phyloP scores from a whole-genome alignment of 2,888 invertebrate species.

The Ptychoptera albimana region DNA sequence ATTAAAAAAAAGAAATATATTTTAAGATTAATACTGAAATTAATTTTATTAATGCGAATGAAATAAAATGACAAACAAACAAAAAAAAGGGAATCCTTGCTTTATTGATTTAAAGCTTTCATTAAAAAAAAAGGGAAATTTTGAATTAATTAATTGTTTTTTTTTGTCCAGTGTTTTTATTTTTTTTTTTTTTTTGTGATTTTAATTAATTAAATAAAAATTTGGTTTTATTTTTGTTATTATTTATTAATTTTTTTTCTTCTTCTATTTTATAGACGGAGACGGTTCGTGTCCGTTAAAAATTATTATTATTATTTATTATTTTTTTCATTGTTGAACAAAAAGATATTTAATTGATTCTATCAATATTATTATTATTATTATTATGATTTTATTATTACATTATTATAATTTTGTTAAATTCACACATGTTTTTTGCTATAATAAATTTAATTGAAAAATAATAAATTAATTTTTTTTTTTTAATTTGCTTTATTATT shows the following conservation, averaged over 20 bases:
- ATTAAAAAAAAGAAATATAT: neutral
- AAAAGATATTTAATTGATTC: neutral
- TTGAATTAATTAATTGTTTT: no score
- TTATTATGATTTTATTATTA: neutral
- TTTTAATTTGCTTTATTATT: neutral
- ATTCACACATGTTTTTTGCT: neutral
- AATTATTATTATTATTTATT: no score
- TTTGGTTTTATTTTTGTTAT: no score
- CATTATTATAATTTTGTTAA: no score
- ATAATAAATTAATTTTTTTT: neutral
- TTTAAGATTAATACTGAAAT: neutral
- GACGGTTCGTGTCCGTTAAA: no score
- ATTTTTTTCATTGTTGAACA: neutral
- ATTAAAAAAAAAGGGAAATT: no score
- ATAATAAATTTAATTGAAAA: neutral
- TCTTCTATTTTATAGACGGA: no score
- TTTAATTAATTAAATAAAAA: no score
- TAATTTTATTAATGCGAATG: neutral
- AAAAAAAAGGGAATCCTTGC: neutral
- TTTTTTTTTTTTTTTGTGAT: no score
- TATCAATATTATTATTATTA: neutral
- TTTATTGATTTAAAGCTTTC: no score
- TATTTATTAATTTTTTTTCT: no score
- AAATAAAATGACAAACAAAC: neutral
- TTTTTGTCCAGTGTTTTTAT: no score